phyloP scores from a whole-genome alignment of 2,113 vertebrate species.

The Anarrhichthys ocellatus region DNA sequence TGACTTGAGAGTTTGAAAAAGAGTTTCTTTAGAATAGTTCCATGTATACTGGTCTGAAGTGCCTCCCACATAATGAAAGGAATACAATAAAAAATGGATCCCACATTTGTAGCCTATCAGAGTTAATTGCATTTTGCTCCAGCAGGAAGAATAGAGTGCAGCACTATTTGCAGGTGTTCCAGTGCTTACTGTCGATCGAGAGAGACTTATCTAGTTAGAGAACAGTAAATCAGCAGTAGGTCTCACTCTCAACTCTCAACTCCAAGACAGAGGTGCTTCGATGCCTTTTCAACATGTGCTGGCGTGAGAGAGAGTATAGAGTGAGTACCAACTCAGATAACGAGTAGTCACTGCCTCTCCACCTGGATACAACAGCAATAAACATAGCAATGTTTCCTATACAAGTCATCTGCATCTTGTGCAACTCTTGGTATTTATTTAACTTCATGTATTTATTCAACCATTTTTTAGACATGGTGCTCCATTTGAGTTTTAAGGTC shows the following conservation, averaged over 20 bases:
- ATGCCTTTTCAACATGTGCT: slow-evolving; percentile 13
- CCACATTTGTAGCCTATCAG: slow-evolving; percentile 22
- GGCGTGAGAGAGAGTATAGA: neutral
- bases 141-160: neutral
- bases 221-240: slow-evolving; percentile 32
- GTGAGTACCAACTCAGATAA: neutral
- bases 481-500: too few relatives aligned
- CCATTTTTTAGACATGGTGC: too few relatives aligned
- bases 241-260: slow-evolving; percentile 7
- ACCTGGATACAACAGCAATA: neutral
- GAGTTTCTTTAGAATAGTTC: slow-evolving; percentile 3
- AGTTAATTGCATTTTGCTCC: slow-evolving; percentile 11
- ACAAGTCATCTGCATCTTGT: neutral
- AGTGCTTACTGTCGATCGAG: slow-evolving; percentile 3
- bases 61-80: neutral
- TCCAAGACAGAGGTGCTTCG: neutral
- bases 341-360: neutral
- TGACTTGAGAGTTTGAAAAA: slow-evolving; percentile 1
- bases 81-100: neutral
- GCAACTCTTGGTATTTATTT: neutral
- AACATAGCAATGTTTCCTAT: neutral
- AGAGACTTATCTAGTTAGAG: slow-evolving; percentile 37
- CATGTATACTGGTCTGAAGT: slow-evolving; percentile 3
- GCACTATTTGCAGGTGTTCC: neutral
- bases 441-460: too few relatives aligned